These are phyloP conservation scores for Rhynchomys soricoides DNA, from an alignment of 2,113 vertebrate genomes.

Conservation along the genomic window DNA sequence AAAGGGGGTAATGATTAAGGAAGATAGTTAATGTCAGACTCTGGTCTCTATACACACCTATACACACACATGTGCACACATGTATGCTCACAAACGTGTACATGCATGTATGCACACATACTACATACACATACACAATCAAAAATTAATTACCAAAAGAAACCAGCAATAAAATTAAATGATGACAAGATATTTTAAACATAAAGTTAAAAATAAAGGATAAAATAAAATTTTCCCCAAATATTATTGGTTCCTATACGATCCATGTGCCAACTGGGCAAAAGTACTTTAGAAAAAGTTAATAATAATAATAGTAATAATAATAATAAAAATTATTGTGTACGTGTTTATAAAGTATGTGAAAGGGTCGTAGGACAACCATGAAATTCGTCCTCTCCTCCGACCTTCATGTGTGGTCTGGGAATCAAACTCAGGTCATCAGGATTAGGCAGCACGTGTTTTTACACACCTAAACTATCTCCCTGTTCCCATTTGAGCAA, in stretches of 20 bases:
- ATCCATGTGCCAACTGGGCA: neutral
- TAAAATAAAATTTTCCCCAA: neutral
- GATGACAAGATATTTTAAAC: neutral
- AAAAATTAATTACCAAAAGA: constrained; percentile 19
- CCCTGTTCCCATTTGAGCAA: neutral
- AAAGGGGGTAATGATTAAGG: too few species aligned
- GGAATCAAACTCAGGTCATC: too few species aligned
- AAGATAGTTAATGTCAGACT: neutral
- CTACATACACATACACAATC: neutral
- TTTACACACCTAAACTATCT: neutral
- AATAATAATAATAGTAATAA: too few species aligned
- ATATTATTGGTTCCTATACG: neutral
- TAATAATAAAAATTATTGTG: too few species aligned
- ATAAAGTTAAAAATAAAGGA: constrained; percentile 10
- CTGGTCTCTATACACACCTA: neutral
- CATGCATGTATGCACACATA: neutral
- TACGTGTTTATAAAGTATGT: neutral
- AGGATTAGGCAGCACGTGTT: neutral
- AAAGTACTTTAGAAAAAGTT: too few species aligned
- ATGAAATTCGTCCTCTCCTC: neutral
- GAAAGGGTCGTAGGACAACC: neutral
- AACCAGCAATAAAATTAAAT: neutral
- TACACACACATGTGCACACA: neutral
- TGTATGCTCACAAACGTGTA: too few species aligned
- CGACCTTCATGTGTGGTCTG: neutral